Conservation (phyloP, 2,797 vertebrate genomes). For the Chelidonichthys spinosus region DNA sequence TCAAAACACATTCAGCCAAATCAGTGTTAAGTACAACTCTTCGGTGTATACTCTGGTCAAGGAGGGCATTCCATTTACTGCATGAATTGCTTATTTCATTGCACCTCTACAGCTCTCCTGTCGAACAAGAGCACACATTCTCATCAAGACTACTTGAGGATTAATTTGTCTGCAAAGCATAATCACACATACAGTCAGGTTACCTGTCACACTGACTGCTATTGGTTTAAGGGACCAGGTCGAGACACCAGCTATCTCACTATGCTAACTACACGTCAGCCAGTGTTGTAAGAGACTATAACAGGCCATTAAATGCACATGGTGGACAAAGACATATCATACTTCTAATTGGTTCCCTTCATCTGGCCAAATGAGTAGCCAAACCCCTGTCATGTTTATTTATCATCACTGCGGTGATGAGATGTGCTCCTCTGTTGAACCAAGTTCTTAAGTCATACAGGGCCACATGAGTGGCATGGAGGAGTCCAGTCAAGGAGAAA, state of each 20-base stretch:
- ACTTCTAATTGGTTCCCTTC: slow-evolving; percentile 40
- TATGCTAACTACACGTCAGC: slow-evolving; percentile 16
- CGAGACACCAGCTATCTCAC: slow-evolving; percentile 4
- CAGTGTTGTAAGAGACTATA: slow-evolving; percentile 19
- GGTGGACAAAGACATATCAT: slow-evolving; percentile 47
- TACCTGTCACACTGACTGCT: slow-evolving; percentile 23
- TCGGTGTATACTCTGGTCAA: background rate
- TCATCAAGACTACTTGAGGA: slow-evolving; percentile 10
- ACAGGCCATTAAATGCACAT: slow-evolving; percentile 25
- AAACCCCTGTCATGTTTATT: slow-evolving; percentile 57
- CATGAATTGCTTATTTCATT: slow-evolving; percentile 24
- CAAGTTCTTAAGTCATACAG: slow-evolving; percentile 42
- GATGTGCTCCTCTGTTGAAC: slow-evolving; percentile 36
- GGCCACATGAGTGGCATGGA: slow-evolving; percentile 20
- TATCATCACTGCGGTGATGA: slow-evolving; percentile 40
- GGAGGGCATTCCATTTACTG: background rate
- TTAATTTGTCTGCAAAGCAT: slow-evolving; percentile 23
- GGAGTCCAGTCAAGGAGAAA: slow-evolving; percentile 67
- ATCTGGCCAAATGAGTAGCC: slow-evolving; percentile 59
- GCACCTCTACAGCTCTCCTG: background rate
- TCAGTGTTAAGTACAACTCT: background rate
- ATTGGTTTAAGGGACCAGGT: slow-evolving; percentile 25
- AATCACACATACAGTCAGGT: slow-evolving; percentile 16
- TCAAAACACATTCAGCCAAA: slow-evolving; percentile 14
- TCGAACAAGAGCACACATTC: slow-evolving; percentile 1